Base-by-base conservation (phyloP, 2,888 invertebrate genomes). In the Pecten maximus region DNA sequence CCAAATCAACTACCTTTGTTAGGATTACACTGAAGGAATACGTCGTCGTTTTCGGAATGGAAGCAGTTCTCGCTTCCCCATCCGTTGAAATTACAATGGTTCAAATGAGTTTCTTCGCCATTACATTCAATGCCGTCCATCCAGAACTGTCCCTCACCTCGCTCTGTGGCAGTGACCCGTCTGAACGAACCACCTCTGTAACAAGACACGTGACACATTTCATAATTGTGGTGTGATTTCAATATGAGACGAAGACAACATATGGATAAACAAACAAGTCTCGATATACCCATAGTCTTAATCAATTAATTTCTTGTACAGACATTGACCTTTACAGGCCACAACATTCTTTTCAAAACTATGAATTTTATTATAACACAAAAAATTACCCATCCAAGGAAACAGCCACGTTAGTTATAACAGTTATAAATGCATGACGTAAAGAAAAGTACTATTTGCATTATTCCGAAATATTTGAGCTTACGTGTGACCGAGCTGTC, bases 401-500 rank as follows among this genome's bases (percentile, higher is more conserved):
- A n/a, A n/a, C n/a, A n/a, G n/a, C n/a, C n/a, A n/a, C n/a, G n/a
- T n/a, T n/a, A n/a, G n/a, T n/a, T n/a, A n/a, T n/a, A n/a, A n/a
- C n/a, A n/a, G n/a, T n/a, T n/a, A n/a, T n/a, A n/a, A n/a, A n/a
- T n/a, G n/a, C n/a, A n/a, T 44, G 6, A 44, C 44, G 12, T 44
- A 44, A 44, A 44, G 6, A 10, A 44, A 44, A 44, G 6, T 44
- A 12, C 12, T 44, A 12, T 44, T 44, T 44, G 12, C 6, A 12
- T 44, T 44, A 44, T 44, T 44, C n/a, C n/a, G n/a, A 44, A 44
- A 10, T 44, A 44, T 44, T 44, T 44, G 44, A 74, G 35, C 28
- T 74, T 74, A 74, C 74, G 74, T 74, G 35, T 74, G 3, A 74
- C 74, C 74, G 35, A 74, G 74, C 35, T 74, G 74, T 74, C 74